Percentiles rank a stretch among this genome's conserved stretches.
phyloP scores from a whole-genome alignment of 2,797 vertebrate genomes.

The Hippoglossus hippoglossus region DNA sequence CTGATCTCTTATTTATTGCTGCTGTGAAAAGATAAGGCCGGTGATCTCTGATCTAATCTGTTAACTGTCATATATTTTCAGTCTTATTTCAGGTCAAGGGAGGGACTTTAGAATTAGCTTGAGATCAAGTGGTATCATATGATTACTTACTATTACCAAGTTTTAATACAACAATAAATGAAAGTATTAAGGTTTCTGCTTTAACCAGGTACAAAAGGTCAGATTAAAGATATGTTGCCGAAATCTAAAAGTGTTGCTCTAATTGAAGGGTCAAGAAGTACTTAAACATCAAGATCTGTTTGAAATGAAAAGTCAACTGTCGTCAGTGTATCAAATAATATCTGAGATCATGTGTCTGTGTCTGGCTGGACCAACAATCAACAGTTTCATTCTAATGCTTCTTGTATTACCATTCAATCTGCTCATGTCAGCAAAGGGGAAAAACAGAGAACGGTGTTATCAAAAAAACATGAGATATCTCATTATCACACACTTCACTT shows the following conservation, averaged over 20 bases:
- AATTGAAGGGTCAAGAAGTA: neutral
- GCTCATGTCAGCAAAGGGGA: slow-evolving; percentile 87
- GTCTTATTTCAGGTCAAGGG: slow-evolving; percentile 5
- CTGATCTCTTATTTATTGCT: slow-evolving; percentile 36
- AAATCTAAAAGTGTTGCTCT: neutral
- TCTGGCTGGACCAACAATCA: slow-evolving; percentile 68
- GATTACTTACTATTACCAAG: neutral
- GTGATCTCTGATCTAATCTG: slow-evolving; percentile 7
- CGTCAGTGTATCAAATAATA: neutral
- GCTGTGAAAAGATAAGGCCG: slow-evolving; percentile 31
- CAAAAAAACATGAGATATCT: slow-evolving; percentile 23
- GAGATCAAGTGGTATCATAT: neutral
- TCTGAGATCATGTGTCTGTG: slow-evolving; percentile 1
- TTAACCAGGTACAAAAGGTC: neutral
- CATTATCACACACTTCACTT: slow-evolving; percentile 17
- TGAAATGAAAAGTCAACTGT: neutral
- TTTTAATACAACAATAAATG: neutral
- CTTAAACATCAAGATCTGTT: neutral
- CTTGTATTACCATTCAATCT: slow-evolving; percentile 96
- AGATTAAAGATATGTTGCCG: neutral
- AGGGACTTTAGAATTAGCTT: slow-evolving; percentile 1
- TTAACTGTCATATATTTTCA: neutral
- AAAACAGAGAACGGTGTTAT: slow-evolving; percentile 69
- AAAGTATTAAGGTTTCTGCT: neutral
- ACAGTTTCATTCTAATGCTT: slow-evolving; percentile 23